Conservation (phyloP, 2,797 vertebrate genomes). For the Lemur catta region DNA sequence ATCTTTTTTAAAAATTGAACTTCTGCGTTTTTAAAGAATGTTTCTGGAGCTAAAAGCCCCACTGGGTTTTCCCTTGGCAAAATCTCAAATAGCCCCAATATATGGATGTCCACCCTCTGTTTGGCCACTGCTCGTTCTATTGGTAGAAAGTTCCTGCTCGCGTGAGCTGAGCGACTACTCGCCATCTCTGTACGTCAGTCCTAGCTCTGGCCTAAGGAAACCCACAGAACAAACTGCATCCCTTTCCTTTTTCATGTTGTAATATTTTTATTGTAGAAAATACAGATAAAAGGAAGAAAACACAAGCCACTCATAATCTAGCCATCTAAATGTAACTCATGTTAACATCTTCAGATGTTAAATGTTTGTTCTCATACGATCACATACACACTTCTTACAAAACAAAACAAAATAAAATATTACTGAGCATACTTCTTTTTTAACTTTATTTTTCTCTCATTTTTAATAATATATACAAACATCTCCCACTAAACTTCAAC, state of each 20-base stretch:
- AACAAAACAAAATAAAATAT: not conserved
- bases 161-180: not conserved
- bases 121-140: not conserved
- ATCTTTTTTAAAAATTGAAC: not conserved
- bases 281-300: not conserved
- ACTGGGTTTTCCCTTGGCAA: not conserved
- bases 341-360: not conserved
- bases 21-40: not conserved
- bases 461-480: not conserved
- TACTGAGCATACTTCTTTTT: not conserved
- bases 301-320: not conserved
- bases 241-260: not conserved
- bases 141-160: not conserved
- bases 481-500: not conserved
- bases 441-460: not conserved
- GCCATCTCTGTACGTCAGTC: not conserved
- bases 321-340: not conserved
- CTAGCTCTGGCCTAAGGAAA: not conserved
- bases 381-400: not conserved
- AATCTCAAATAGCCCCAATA: not conserved
- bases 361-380: not conserved
- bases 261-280: not conserved
- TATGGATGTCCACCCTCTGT: not conserved
- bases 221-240: not conserved
- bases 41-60: too few relatives aligned